Evolutionary conservation across 2,797 vertebrate genomes (phyloP), one percentile per base, ranked within the genome.

Genomic region (Neoniphon sammara): DNA sequence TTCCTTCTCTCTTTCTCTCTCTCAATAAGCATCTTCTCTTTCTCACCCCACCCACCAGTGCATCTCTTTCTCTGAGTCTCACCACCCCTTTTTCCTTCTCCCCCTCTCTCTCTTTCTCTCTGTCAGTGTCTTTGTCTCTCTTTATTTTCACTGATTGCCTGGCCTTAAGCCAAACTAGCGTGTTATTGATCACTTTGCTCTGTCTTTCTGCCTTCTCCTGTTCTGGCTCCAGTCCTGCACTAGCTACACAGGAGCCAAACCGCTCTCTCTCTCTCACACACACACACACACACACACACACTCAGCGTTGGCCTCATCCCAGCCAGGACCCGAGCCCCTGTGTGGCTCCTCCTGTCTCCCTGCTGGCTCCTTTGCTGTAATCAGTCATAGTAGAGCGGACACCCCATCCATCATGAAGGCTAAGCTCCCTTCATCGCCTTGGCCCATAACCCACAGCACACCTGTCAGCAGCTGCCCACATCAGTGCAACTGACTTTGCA

Each of bases 111-210:
- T 66, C 18, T 5, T 27, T 36, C 17, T 58, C 39, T 23, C 62
- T 5, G 5, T 18, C 42, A 62, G 7, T 17, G 2, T 44, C 6
- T 25, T 44, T 68, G 10, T 27, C 2, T n/a, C n/a, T 57, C 44
- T 50, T 17, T 54, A 11, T 27, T 39, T 56, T 58, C 30, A 0
- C 42, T 52, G 65, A 76, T 61, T 46, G 31, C 44, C 68, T 70
- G 69, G 70, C 78, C 73, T 34, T 73, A 61, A 72, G 60, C 82
- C 73, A 87, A 85, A 88, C 80, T 36, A 30, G 58, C 80, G 66
- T 82, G 85, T 88, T 90, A 90, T 90, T 90, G 89, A 91, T 91
- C 82, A 85, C 83, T 73, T 27, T 25, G 57, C 67, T 83, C 54
- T 46, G 70, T 76, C 77, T 83, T 87, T 86, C 70, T 85, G 84